Percentiles rank a stretch among this genome's conserved stretches.
phyloP scores from a whole-genome alignment of 2,888 invertebrate species.

The Watsonalla binaria region DNA sequence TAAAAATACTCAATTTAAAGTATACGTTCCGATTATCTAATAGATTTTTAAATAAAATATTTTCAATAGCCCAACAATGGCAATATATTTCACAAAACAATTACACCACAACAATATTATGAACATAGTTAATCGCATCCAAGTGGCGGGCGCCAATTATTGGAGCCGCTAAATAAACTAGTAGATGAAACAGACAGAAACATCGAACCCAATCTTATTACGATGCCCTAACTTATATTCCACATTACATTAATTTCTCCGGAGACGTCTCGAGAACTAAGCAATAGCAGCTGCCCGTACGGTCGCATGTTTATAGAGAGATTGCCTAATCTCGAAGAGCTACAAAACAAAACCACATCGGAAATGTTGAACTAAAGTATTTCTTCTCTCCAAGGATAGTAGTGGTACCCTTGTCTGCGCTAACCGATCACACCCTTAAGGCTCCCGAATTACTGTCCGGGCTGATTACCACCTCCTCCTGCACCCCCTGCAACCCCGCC shows the following conservation, averaged over 20 bases:
- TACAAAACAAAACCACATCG: constrained; percentile 77
- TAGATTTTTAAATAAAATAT: too few relatives aligned
- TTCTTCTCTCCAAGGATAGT: constrained; percentile 74
- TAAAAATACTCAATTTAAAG: too few relatives aligned
- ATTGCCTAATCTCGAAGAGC: constrained; percentile 76
- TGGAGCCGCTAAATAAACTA: constrained; percentile 47
- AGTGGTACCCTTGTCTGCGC: constrained; percentile 73
- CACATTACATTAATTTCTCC: constrained; percentile 74
- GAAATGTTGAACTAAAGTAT: constrained; percentile 76
- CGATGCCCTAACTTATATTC: constrained; percentile 60
- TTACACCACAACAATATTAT: not conserved
- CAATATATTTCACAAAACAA: too few relatives aligned
- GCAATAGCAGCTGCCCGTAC: constrained; percentile 65
- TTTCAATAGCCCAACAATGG: too few relatives aligned
- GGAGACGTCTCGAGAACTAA: constrained; percentile 70
- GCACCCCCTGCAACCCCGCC: constrained; percentile 26
- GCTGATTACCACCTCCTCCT: constrained; percentile 63
- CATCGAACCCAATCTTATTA: constrained; percentile 64
- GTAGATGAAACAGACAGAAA: constrained; percentile 55
- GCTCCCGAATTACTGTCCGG: constrained; percentile 75
- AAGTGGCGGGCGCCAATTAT: constrained; percentile 29
- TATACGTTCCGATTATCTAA: too few relatives aligned
- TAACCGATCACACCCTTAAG: constrained; percentile 77
- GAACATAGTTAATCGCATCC: constrained; percentile 20
- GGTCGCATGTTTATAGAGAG: constrained; percentile 74